These are phyloP conservation scores for Andrena bucephala DNA, from an alignment of 2,888 invertebrate genomes.

Conservation along the genomic window DNA sequence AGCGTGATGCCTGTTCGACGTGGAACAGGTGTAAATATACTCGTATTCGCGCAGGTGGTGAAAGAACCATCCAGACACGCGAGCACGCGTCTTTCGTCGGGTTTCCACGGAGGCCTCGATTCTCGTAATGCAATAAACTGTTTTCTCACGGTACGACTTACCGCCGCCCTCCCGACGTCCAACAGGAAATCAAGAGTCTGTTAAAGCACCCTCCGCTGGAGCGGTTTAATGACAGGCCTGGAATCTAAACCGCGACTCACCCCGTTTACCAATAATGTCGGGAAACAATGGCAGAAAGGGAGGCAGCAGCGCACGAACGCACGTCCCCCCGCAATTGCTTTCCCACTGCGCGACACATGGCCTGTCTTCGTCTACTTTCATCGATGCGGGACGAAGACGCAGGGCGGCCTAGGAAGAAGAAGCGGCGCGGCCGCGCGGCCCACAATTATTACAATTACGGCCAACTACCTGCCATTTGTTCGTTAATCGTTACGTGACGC, in stretches of 20 bases:
- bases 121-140: slow-evolving; percentile 52
- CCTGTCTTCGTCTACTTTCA: slow-evolving; percentile 65
- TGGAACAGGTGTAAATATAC: slow-evolving; percentile 65
- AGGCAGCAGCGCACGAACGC: slow-evolving; percentile 32
- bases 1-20: slow-evolving; percentile 51
- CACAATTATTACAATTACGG: slow-evolving; percentile 84
- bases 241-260: slow-evolving; percentile 80
- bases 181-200: slow-evolving; percentile 70
- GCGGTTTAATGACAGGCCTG: slow-evolving; percentile 78
- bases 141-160: slow-evolving; percentile 76
- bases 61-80: slow-evolving; percentile 46
- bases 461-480: slow-evolving; percentile 82
- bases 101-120: slow-evolving; percentile 10
- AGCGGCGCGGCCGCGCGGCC: slow-evolving; percentile 59
- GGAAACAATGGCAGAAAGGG: slow-evolving; percentile 70
- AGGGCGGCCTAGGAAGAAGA: slow-evolving; percentile 65
- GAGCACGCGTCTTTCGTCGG: slow-evolving; percentile 49
- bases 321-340: slow-evolving; percentile 55
- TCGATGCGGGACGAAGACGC: slow-evolving; percentile 36
- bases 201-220: slow-evolving; percentile 75
- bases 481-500: slow-evolving; percentile 82
- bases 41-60: slow-evolving; percentile 49
- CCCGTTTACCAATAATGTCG: slow-evolving; percentile 69
- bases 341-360: slow-evolving; percentile 79
- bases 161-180: slow-evolving; percentile 64